A percentile compares a stretch with the other conserved stretches of the same genome.
Conservation (phyloP, 2,797 vertebrate genomes). For the Spea hammondii region DNA sequence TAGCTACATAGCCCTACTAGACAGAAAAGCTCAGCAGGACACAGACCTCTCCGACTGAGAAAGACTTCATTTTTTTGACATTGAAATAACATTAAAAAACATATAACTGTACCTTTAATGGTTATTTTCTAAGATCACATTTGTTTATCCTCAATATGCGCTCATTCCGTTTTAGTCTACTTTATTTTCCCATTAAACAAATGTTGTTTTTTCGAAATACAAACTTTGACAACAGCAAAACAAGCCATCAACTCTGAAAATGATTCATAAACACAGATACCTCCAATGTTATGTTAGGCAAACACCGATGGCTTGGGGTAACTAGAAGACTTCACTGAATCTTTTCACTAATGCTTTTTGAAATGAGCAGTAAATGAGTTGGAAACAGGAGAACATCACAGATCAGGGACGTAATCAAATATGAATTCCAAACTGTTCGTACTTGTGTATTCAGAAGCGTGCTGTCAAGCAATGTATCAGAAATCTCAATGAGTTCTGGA, state of each 20-base stretch:
- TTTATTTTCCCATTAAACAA: not conserved
- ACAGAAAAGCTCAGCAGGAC: too few relatives aligned
- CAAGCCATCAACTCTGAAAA: slow-evolving; percentile 21
- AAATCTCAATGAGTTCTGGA: slow-evolving; percentile 41
- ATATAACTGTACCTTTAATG: too few relatives aligned
- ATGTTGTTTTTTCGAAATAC: slow-evolving; percentile 38
- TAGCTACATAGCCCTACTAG: too few relatives aligned
- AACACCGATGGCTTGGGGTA: slow-evolving; percentile 32
- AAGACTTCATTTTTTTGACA: too few relatives aligned
- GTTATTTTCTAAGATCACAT: too few relatives aligned
- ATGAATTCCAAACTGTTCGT: slow-evolving; percentile 46
- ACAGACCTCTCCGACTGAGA: too few relatives aligned
- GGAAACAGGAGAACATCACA: slow-evolving; percentile 51
- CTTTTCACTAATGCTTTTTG: slow-evolving; percentile 49
- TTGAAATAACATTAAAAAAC: too few relatives aligned
- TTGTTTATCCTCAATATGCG: not conserved
- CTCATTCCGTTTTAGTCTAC: not conserved
- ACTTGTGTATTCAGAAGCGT: slow-evolving; percentile 45
- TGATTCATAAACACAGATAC: slow-evolving; percentile 29
- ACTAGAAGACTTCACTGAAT: slow-evolving; percentile 44
- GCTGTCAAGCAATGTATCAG: slow-evolving; percentile 36
- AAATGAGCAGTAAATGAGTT: slow-evolving; percentile 50
- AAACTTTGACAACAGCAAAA: slow-evolving; percentile 29
- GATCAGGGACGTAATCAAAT: slow-evolving; percentile 52
- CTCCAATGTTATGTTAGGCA: slow-evolving; percentile 40